A percentile compares a stretch with the other conserved stretches of the same genome.
These are phyloP conservation scores for Tridacna crocea DNA, from an alignment of 2,888 invertebrate species.

Conservation along the genomic window DNA sequence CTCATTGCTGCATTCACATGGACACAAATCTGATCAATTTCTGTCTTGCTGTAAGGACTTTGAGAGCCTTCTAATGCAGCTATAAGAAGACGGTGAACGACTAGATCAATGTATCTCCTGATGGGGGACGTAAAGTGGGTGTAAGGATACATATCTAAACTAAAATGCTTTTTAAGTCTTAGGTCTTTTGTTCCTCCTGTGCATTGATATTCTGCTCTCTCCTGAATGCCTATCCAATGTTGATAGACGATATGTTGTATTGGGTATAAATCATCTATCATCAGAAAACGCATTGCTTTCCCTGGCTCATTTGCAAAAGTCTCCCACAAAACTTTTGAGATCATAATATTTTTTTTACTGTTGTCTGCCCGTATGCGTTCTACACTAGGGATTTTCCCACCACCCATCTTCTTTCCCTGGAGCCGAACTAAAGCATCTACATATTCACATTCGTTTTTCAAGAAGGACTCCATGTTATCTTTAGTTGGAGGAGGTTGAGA, in stretches of 20 bases:
- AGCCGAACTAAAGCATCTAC: constrained; percentile 52
- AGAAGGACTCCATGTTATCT: constrained; percentile 53
- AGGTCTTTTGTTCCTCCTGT: constrained; percentile 46
- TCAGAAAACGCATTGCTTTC: constrained; percentile 41
- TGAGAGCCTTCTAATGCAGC: constrained; percentile 46
- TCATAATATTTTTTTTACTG: constrained; percentile 13
- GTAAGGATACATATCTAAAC: constrained; percentile 61
- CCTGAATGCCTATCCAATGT: constrained; percentile 64
- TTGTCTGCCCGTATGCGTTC: constrained; percentile 19
- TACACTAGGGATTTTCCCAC: constrained; percentile 21
- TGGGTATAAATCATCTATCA: constrained; percentile 60
- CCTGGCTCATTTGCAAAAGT: neutral
- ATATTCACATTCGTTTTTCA: constrained; percentile 34
- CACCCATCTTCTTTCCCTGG: constrained; percentile 45
- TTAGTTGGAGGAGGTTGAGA: constrained; percentile 61
- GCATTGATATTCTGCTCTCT: constrained; percentile 60
- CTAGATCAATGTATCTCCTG: constrained; percentile 60
- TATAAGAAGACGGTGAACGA: constrained; percentile 65
- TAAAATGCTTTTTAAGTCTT: constrained; percentile 61
- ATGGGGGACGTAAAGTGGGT: constrained; percentile 69
- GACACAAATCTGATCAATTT: constrained; percentile 62
- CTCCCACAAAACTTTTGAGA: constrained; percentile 35
- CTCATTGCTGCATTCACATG: constrained; percentile 61
- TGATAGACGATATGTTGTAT: constrained; percentile 51
- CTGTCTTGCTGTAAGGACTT: constrained; percentile 59